Base-by-base conservation (phyloP, 1,140 invertebrate genomes). In the Drosophila malerkotliana region DNA sequence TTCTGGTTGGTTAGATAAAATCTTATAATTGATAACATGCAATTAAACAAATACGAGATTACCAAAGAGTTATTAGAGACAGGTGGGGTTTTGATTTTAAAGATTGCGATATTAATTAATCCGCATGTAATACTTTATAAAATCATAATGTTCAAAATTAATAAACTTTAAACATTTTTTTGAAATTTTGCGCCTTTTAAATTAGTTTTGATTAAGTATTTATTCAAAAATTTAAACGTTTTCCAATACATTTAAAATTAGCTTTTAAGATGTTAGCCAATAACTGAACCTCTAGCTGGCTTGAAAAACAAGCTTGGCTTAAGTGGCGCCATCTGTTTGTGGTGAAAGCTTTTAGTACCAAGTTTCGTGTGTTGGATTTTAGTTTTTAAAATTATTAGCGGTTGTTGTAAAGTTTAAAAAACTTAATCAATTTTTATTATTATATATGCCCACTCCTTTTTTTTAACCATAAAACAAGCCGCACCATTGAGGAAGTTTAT, bases 21-120 rank as follows among this genome's bases (percentile, higher is more conserved):
- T 45, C 55, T 26, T 30, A 39, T 24, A 15, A 44, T 28, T 58
- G 28, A 58, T 47, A 47, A 24, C 26, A 45, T n/a, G 45, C 26
- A 8, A 47, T 47, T 45, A 28, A 57, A 45, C 39, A 57, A 57
- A 57, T 58, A 2, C 6, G 44, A 32, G 28, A 44, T 44, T 15
- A 44, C 14, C 32, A 41, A 58, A 37, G 34, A 37, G 10, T 37
- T 12, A 37, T 37, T 12, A n/a, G 1, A 37, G 34, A 37, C 34
- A 37, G 34, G 34, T 37, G 34, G 12, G 12, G 2, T 4, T 4
- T 4, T 37, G 34, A n/a, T 37, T 37, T 37, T 58, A n/a, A 34
- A 28, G 41, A 58, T 58, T 15, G 10, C 34, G 0, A n/a, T 12
- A n/a, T 3, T 37, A 37, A 37, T 37, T 12, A 37, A 37, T 32